Conservation (phyloP, 2,113 vertebrate genomes). For the Okapia johnstoni region DNA sequence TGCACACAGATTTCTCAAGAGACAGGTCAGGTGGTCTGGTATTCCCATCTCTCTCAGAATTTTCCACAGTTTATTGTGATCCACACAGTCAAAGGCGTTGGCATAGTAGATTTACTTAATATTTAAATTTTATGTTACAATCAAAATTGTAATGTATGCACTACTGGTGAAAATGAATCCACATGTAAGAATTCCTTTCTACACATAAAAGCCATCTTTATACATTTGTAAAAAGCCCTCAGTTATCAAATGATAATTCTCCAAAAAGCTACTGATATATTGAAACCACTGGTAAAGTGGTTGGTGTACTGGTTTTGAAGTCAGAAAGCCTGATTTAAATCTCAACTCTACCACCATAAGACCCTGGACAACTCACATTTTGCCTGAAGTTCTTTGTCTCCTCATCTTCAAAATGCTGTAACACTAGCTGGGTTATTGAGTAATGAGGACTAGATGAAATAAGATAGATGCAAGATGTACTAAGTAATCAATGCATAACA, state of each 20-base stretch:
- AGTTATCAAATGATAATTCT: neutral
- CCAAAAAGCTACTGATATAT: neutral
- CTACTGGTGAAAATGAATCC: neutral
- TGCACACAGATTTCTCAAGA: neutral
- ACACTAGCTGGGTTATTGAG: neutral
- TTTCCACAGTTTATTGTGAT: neutral
- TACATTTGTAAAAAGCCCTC: neutral
- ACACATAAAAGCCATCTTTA: neutral
- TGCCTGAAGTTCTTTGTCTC: neutral
- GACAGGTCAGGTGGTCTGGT: neutral
- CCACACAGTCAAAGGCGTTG: neutral
- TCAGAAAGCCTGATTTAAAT: neutral
- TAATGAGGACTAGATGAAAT: neutral
- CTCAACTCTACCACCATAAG: neutral
- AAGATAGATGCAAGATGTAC: neutral
- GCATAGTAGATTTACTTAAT: neutral
- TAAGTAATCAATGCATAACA: neutral
- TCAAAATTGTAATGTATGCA: neutral
- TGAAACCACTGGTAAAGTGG: neutral
- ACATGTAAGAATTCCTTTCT: neutral
- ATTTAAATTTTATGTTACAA: neutral
- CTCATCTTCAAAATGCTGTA: neutral
- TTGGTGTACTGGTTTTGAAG: neutral
- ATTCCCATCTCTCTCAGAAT: neutral
- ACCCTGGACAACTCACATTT: neutral